Conservation (phyloP, 2,113 vertebrate genomes). For the Neolamprologus cancellatus region DNA sequence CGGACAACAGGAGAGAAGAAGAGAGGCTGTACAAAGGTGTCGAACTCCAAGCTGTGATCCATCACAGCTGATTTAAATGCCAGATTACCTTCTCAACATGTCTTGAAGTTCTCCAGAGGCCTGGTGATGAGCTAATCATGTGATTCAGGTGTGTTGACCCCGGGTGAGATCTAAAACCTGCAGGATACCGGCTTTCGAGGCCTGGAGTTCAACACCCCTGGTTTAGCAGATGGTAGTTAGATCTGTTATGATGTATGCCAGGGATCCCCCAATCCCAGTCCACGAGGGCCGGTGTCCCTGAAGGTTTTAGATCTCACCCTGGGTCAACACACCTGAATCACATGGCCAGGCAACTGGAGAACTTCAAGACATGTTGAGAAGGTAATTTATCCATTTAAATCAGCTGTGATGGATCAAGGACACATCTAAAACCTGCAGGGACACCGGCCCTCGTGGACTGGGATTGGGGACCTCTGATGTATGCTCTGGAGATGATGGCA, state of each 20-base stretch:
- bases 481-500: background rate
- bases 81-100: background rate
- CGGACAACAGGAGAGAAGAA: background rate
- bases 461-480: background rate
- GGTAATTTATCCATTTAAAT: too few species aligned
- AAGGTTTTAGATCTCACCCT: too few species aligned
- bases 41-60: background rate
- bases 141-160: background rate
- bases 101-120: background rate
- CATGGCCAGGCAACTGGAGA: too few species aligned
- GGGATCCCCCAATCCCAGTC: too few species aligned
- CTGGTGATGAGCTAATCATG: background rate
- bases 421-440: background rate
- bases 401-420: too few species aligned
- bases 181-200: background rate
- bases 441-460: background rate
- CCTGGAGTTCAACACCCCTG: background rate
- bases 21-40: background rate
- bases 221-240: background rate
- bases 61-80: background rate
- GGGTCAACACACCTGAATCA: too few species aligned
- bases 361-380: too few species aligned
- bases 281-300: too few species aligned
- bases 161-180: background rate
- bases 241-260: background rate